phyloP scores from a whole-genome alignment of 2,113 vertebrate species.

The Dipodomys spectabilis region DNA sequence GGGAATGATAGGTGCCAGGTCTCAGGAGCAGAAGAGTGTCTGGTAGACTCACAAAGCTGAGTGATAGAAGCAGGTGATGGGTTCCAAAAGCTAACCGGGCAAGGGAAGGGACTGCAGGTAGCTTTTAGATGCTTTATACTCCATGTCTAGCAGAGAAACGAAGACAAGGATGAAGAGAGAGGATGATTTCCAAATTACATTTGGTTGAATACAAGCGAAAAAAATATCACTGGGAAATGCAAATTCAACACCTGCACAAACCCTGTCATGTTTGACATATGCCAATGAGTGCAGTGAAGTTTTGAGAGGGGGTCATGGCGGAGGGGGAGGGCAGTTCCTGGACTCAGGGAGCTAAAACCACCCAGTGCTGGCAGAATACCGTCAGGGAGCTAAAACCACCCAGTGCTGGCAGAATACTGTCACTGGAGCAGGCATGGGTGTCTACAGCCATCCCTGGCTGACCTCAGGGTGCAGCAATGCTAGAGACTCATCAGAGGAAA shows the following conservation, averaged over 20 bases:
- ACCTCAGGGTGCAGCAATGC: accelerated
- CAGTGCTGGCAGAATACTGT: too few relatives aligned
- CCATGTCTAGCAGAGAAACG: neutral
- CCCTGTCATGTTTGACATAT: too few relatives aligned
- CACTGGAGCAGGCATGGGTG: neutral
- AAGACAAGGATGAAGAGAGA: neutral
- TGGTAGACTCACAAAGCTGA: too few relatives aligned
- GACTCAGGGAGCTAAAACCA: too few relatives aligned
- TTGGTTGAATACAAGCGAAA: neutral
- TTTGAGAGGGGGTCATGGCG: neutral
- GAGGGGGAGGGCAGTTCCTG: too few relatives aligned
- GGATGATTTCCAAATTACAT: neutral
- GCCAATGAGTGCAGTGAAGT: neutral
- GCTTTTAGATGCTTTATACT: neutral
- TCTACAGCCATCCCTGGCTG: accelerated
- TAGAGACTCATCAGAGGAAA: accelerated
- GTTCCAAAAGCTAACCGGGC: accelerated
- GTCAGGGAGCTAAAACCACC: too few relatives aligned
- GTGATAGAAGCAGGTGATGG: too few relatives aligned
- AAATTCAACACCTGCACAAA: neutral
- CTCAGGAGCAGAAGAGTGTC: neutral
- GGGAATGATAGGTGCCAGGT: neutral
- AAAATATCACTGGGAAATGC: neutral
- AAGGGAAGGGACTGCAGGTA: accelerated
- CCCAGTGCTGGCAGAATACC: too few relatives aligned